These are phyloP conservation scores for Camptogramma bilineatum DNA, from an alignment of 2,888 invertebrate genomes.

Conservation along the genomic window DNA sequence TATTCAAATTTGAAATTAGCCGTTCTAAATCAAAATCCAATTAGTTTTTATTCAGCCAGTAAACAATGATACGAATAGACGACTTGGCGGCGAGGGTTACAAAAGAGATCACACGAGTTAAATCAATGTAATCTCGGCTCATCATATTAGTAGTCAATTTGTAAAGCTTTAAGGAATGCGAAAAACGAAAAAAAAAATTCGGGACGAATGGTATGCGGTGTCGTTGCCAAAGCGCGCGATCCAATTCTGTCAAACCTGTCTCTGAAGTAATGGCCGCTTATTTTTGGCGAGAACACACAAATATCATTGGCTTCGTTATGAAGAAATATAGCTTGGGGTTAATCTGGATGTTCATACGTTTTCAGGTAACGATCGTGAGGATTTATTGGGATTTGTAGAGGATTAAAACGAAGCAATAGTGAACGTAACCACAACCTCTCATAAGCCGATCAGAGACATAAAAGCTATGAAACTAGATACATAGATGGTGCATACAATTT, in stretches of 20 bases:
- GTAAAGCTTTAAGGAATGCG: conserved; percentile 40
- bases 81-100: conserved; percentile 27
- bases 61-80: conserved; percentile 36
- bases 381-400: conserved; percentile 46
- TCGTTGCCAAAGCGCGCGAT: conserved; percentile 69
- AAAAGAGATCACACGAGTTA: conserved; percentile 30
- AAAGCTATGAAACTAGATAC: background rate
- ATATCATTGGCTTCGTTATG: conserved; percentile 66
- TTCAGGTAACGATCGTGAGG: conserved; percentile 52
- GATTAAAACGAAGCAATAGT: conserved; percentile 18
- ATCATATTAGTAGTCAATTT: conserved; percentile 51
- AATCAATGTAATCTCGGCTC: conserved; percentile 42
- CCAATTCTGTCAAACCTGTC: conserved; percentile 77
- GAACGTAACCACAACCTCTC: background rate
- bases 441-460: background rate
- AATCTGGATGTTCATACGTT: conserved; percentile 51
- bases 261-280: conserved; percentile 75
- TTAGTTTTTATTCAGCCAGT: conserved; percentile 12
- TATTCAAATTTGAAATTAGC: conserved; percentile 5
- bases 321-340: conserved; percentile 61
- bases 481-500: background rate
- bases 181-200: conserved; percentile 41
- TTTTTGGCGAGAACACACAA: conserved; percentile 75
- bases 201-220: conserved; percentile 44
- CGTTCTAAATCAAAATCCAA: conserved; percentile 13